These are phyloP conservation scores for Pelodytes ibericus DNA, from an alignment of 2,797 vertebrate species.

Conservation along the genomic window DNA sequence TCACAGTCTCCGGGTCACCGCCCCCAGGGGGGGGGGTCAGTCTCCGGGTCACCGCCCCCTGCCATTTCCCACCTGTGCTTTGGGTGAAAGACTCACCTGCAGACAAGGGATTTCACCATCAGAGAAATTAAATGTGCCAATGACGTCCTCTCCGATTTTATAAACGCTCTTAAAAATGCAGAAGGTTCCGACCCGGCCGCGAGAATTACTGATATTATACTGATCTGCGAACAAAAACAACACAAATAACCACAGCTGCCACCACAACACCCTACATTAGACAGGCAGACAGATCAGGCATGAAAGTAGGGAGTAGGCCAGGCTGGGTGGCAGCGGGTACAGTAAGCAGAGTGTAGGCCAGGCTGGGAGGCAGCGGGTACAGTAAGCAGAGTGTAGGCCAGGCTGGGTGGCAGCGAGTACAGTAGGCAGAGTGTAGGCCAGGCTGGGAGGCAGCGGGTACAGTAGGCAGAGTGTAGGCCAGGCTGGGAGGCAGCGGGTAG, in stretches of 20 bases:
- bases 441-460: neutral
- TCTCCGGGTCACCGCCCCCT: too few species aligned
- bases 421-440: too few species aligned
- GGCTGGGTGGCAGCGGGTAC: too few species aligned
- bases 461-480: too few species aligned
- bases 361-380: neutral
- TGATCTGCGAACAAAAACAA: slow-evolving; percentile 74
- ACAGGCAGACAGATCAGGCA: neutral
- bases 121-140: slow-evolving; percentile 93
- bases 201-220: slow-evolving; percentile 93
- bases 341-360: neutral
- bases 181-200: slow-evolving; percentile 93
- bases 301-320: neutral
- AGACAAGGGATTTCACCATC: slow-evolving; percentile 94
- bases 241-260: neutral
- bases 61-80: neutral
- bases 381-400: neutral
- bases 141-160: slow-evolving; percentile 92
- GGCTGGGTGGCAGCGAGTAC: neutral
- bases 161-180: slow-evolving; percentile 96
- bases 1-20: too few species aligned
- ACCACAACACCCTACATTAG: neutral
- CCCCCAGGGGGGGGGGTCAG: too few species aligned
- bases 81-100: slow-evolving; percentile 76
- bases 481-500: too few species aligned